phyloP scores from a whole-genome alignment of 1,140 invertebrate genomes.

The Oryzaephilus surinamensis region DNA sequence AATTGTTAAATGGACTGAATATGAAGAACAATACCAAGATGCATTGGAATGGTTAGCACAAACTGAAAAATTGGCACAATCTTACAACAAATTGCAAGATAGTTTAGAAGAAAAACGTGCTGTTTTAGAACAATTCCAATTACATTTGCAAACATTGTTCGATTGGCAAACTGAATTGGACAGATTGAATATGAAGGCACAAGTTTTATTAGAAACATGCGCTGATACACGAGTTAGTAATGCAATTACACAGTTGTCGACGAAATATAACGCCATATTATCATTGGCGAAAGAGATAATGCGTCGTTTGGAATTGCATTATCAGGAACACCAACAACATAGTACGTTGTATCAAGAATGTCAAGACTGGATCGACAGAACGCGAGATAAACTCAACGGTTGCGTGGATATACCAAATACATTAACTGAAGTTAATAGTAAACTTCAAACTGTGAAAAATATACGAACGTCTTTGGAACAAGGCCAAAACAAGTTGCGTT shows the following conservation, averaged over 20 bases:
- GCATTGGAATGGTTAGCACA: conserved; percentile 79
- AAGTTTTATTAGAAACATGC: conserved; percentile 81
- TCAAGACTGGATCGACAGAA: conserved; percentile 81
- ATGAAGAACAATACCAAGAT: conserved; percentile 86
- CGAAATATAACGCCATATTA: conserved; percentile 86
- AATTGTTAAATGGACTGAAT: conserved; percentile 91
- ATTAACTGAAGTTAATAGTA: conserved; percentile 69
- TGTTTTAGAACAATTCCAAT: conserved; percentile 82
- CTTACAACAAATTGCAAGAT: conserved; percentile 83
- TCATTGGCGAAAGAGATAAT: conserved; percentile 89
- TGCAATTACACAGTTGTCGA: conserved; percentile 85
- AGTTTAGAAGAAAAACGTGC: conserved; percentile 82
- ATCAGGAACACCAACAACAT: conserved; percentile 85
- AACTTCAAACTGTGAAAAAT: conserved; percentile 71
- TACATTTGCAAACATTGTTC: conserved; percentile 79
- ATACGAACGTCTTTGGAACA: conserved; percentile 79
- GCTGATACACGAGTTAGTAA: conserved; percentile 89
- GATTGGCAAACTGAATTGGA: conserved; percentile 91
- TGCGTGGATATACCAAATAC: conserved; percentile 66
- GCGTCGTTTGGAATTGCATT: conserved; percentile 79
- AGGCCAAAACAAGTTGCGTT: conserved; percentile 81
- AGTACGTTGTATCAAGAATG: conserved; percentile 83
- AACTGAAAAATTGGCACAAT: conserved; percentile 77
- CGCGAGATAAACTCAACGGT: conserved; percentile 68
- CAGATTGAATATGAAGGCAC: conserved; percentile 82